Evolutionary conservation across 1,140 invertebrate species (phyloP), one percentile per base, ranked within the genome.

Genomic region (Drosophila lini): DNA sequence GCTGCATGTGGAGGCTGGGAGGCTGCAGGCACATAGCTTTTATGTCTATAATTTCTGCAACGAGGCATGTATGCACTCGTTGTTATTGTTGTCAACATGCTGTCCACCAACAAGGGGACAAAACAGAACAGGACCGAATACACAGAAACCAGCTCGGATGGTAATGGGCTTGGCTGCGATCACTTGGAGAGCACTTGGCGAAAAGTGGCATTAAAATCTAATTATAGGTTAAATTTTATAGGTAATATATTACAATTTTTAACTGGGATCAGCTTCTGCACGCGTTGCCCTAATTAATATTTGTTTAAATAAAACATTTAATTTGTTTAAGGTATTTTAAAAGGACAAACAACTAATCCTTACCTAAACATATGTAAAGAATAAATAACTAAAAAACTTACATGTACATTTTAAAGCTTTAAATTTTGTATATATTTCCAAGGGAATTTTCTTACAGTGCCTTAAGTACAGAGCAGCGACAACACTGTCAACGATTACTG

Each of bases 31-130:
- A 41, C 74, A 62, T 69, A 67, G 75, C 69, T 71, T 73, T 73
- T 73, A 73, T 73, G 69, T 73, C 69, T 78, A 82, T 82, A 82
- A 82, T 82, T 82, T 82, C 75, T 50, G 63, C 59, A 78, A 77
- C 62, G 68, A 73, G 70, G 67, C 61, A 73, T 81, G 79, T 61
- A 58, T 82, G 74, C 70, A 59, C 32, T 53, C 63, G 79, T 65
- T 62, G 68, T 69, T 84, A 78, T 83, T 84, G 81, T 75, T 85
- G 82, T 85, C 82, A 85, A 81, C 82, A 85, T 85, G 82, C 67
- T 86, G 82, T 81, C 78, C 74, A 76, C 40, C 78, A 81, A 85
- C 82, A 84, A 74, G 77, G 4, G 41, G 7, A 69, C 67, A 62
- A 59, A 44, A 36, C 38, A 19, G 47, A 56, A 57, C 63, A 34